Evolutionary conservation across 2,113 vertebrate genomes (phyloP), one percentile per base, ranked within the genome.

Genomic region (Passerina amoena): DNA sequence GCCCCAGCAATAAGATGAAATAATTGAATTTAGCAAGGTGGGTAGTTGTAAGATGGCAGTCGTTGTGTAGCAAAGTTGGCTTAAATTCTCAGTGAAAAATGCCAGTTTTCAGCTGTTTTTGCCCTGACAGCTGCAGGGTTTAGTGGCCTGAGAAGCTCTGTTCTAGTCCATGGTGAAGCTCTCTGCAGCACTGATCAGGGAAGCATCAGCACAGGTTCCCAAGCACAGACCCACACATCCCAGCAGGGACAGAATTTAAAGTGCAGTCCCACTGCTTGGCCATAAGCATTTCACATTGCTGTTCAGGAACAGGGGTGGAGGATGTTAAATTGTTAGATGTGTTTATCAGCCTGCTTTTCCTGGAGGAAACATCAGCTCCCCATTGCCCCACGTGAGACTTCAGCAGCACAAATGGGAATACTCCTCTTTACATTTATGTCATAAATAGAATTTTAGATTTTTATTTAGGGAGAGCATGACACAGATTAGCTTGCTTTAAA

Each of bases 11-110:
- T 87, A 79, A 72, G 68, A 21, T 61, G 44, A 79, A 92, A 76
- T 94, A 35, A 91, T 85, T 92, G 79, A 82, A 92, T 96, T 94
- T 94, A 79, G 57, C 63, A 54, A 72, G 92, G 66, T 65, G 63
- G 45, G 66, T 63, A 89, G 53, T 61, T 91, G 35, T 57, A 89
- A 88, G 73, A 80, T 82, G 45, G 45, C 75, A 68, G 77, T 81
- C 92, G 59, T 53, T 65, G 50, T 82, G 66, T 82, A 63, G 50
- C 72, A 30, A 89, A 94, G 42, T 63, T 89, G 81, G 57, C 38
- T 87, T 87, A 89, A 94, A 76, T 44, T 18, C 53, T 66, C 66
- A n/a, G 60, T 82, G 86, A 82, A 85, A 95, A 91, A 82, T 65
- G 60, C 79, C 80, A 57, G 16, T 8, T 96, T 90, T 94, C 27